Evolutionary conservation across 2,888 invertebrate species (phyloP).

Genomic region (Lepidonotus clava): DNA sequence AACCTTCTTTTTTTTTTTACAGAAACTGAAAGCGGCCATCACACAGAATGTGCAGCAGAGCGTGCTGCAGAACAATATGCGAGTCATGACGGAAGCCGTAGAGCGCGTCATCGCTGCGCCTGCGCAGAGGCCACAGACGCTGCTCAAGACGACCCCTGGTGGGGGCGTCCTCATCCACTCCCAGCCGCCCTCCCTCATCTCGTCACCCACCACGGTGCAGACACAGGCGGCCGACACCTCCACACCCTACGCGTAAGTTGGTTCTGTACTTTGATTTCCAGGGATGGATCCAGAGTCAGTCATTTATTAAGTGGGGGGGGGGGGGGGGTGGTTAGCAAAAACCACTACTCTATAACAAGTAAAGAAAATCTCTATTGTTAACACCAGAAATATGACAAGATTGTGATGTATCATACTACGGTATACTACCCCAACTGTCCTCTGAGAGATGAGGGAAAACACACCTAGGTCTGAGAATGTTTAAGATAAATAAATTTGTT

Average conservation of each 20-base stretch:
- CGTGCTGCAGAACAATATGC: slow-evolving; percentile 61
- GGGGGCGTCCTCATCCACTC: background rate
- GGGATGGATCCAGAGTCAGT: too few relatives aligned
- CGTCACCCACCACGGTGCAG: slow-evolving; percentile 14
- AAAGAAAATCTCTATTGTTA: too few relatives aligned
- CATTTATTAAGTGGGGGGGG: too few relatives aligned
- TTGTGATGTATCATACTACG: too few relatives aligned
- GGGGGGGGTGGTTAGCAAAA: too few relatives aligned
- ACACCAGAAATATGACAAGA: too few relatives aligned
- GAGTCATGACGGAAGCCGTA: slow-evolving; percentile 61
- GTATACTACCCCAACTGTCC: too few relatives aligned
- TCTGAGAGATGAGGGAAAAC: too few relatives aligned
- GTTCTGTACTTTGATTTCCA: too few relatives aligned
- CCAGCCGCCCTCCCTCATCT: background rate
- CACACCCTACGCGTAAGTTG: slow-evolving; percentile 56
- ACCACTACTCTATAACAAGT: too few relatives aligned
- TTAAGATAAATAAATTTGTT: too few relatives aligned
- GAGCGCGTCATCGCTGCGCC: slow-evolving; percentile 56
- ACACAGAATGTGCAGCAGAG: slow-evolving; percentile 69
- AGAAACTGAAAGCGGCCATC: slow-evolving; percentile 82
- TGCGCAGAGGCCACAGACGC: slow-evolving; percentile 48
- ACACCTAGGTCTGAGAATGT: too few relatives aligned
- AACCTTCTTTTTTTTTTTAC: slow-evolving; percentile 54
- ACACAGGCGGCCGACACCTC: slow-evolving; percentile 60
- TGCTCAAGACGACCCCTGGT: slow-evolving; percentile 56